Percentiles rank a stretch among this genome's conserved stretches.
Evolutionary conservation across 30 jellyfish, hydroid and myxozoan species (phyloP).

Genomic region (Aurelia aurita complex sp. Pacific): DNA sequence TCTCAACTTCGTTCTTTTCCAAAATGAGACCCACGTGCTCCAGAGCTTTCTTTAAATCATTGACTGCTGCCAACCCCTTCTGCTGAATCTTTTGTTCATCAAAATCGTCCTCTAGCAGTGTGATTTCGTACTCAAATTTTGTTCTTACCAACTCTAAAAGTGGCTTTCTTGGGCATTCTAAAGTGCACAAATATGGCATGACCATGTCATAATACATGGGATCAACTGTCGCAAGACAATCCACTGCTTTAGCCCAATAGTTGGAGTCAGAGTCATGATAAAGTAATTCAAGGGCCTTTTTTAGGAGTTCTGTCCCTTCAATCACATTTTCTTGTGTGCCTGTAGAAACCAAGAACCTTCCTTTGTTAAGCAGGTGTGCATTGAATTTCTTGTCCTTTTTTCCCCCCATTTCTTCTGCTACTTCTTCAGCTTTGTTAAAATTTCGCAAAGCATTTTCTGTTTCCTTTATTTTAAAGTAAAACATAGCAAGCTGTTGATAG

Average conservation of each 20-base stretch:
- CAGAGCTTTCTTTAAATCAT: background rate
- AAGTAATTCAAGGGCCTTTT: background rate
- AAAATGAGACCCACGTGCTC: background rate
- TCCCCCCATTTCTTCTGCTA: background rate
- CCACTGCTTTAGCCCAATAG: slow-evolving; percentile 19
- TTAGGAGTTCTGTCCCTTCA: background rate
- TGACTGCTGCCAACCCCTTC: background rate
- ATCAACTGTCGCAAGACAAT: slow-evolving; percentile 10
- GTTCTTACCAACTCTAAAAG: background rate
- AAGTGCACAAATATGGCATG: background rate
- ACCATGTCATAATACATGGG: background rate
- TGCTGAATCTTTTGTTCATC: background rate
- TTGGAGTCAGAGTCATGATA: background rate
- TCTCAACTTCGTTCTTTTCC: background rate
- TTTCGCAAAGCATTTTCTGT: background rate
- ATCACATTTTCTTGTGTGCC: background rate
- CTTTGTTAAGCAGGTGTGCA: background rate
- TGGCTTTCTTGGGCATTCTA: background rate
- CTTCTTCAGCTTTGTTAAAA: slow-evolving; percentile 8
- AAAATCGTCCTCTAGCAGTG: background rate
- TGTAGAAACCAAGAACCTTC: background rate
- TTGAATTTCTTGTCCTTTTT: slow-evolving; percentile 6
- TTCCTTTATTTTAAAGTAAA: background rate
- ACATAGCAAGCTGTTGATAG: slow-evolving; percentile 10
- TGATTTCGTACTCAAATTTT: background rate